Conservation (phyloP, 2,888 invertebrate genomes). For the Cheilosia soror region DNA sequence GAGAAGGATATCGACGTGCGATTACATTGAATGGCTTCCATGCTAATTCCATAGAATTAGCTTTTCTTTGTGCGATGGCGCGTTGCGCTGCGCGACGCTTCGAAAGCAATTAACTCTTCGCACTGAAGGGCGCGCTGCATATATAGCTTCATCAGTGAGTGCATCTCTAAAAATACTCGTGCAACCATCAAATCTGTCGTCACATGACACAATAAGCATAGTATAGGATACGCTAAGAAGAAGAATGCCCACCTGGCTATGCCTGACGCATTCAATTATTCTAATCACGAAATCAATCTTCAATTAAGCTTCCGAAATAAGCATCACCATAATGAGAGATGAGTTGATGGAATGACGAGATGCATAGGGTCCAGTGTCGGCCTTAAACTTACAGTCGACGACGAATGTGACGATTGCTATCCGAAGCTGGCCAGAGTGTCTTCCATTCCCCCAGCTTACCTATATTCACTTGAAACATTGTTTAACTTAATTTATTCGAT, state of each 20-base stretch:
- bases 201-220: slow-evolving; percentile 40
- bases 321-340: slow-evolving; percentile 53
- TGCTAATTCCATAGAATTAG: slow-evolving; percentile 69
- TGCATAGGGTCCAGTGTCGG: slow-evolving; percentile 42
- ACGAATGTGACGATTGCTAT: slow-evolving; percentile 48
- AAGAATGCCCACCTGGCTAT: slow-evolving; percentile 57
- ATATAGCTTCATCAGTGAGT: slow-evolving; percentile 43
- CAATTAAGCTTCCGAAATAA: slow-evolving; percentile 73
- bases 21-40: slow-evolving; percentile 52
- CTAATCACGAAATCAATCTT: slow-evolving; percentile 71
- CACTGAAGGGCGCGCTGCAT: slow-evolving; percentile 59
- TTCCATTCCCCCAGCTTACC: neutral
- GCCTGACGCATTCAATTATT: slow-evolving; percentile 57
- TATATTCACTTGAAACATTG: slow-evolving; percentile 3
- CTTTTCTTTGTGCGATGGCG: slow-evolving; percentile 2
- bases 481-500: slow-evolving; percentile 47
- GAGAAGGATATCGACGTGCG: slow-evolving; percentile 62
- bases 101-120: slow-evolving; percentile 58
- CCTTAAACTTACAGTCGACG: slow-evolving; percentile 28
- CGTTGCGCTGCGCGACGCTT: slow-evolving; percentile 22
- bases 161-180: slow-evolving; percentile 66
- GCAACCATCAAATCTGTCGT: slow-evolving; percentile 33
- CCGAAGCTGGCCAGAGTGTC: neutral
- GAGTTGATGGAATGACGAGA: slow-evolving; percentile 32
- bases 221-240: neutral